Conservation (phyloP, 2,888 invertebrate genomes). For the Dryobotodes eremita region DNA sequence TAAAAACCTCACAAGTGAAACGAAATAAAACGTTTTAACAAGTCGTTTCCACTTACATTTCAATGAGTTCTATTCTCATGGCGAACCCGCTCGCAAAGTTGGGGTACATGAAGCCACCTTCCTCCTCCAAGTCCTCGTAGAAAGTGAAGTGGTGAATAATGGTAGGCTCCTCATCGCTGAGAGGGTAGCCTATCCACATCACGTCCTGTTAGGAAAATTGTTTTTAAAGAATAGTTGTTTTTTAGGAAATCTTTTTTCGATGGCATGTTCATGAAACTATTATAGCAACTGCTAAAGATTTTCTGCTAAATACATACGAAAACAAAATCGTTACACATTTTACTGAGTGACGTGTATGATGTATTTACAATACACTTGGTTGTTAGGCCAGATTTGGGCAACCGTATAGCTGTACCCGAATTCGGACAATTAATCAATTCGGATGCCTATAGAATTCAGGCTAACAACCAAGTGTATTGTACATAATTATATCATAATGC, state of each 20-base stretch:
- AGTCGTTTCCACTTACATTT: slow-evolving; percentile 89
- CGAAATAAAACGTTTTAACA: background rate
- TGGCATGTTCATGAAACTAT: background rate
- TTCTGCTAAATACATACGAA: background rate
- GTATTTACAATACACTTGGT: too few relatives aligned
- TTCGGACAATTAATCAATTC: background rate
- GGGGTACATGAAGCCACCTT: slow-evolving; percentile 95
- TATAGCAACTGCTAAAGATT: background rate
- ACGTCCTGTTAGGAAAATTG: slow-evolving; percentile 85
- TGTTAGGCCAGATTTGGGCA: too few relatives aligned
- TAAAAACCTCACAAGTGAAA: background rate
- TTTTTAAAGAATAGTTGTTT: too few relatives aligned
- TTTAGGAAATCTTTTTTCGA: background rate
- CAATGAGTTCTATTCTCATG: slow-evolving; percentile 92
- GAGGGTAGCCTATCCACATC: slow-evolving; percentile 94
- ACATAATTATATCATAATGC: background rate
- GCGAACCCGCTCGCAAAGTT: slow-evolving; percentile 95
- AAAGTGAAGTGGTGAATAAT: slow-evolving; percentile 98
- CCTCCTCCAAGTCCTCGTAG: slow-evolving; percentile 91
- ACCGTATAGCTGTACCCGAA: background rate
- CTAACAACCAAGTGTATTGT: background rate
- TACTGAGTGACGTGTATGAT: too few relatives aligned
- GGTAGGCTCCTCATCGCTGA: slow-evolving; percentile 95
- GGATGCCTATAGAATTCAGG: background rate
- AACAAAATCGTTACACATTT: too few relatives aligned